Evolutionary conservation across 1,140 invertebrate genomes (phyloP), one percentile per base, ranked within the genome.

Genomic region (Anadara kagoshimensis): DNA sequence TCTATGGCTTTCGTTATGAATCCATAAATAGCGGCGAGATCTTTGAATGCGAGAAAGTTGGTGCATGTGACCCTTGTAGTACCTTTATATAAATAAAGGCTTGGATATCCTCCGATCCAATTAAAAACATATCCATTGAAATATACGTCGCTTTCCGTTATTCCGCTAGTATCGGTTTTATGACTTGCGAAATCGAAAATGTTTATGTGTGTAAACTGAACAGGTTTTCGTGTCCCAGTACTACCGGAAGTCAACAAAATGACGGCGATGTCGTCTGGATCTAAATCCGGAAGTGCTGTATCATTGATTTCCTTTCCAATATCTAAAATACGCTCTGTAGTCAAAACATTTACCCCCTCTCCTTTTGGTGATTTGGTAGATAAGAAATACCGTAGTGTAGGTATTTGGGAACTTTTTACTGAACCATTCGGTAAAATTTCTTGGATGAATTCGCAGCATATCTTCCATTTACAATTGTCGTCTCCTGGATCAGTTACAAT

Each of bases 211-310:
- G 69, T 45, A 5, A 47, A 43, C 14, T 45, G 58, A 3, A 63
- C 18, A 8, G 43, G n/a, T 62, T 72, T 72, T 20, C 61, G 45
- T 5, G 58, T 18, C 0, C 69, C 67, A 4, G 67, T 69, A 20
- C 56, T 59, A 7, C 54, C 67, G 7, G 67, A 69, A 18, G 67
- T 69, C 4, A 59, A 20, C 16, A 59, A 36, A 49, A 69, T 24
- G 7, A 29, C 56, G 8, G 67, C 67, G 14, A 69, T 20, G 14
- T 69, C 67, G n/a, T 69, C 67, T 36, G 67, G 67, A 7, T 49
- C 56, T 0, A 59, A n/a, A 5, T 43, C 12, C 18, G 67, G 56
- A 20, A 69, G 24, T 16, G 18, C 57, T 1, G 12, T 3, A 16
- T 49, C 47, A 7, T 44, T 18, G 7, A 12, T 18, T 2, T 36